Base-by-base conservation (phyloP, 2,888 invertebrate genomes). In the Drosophila formosana region DNA sequence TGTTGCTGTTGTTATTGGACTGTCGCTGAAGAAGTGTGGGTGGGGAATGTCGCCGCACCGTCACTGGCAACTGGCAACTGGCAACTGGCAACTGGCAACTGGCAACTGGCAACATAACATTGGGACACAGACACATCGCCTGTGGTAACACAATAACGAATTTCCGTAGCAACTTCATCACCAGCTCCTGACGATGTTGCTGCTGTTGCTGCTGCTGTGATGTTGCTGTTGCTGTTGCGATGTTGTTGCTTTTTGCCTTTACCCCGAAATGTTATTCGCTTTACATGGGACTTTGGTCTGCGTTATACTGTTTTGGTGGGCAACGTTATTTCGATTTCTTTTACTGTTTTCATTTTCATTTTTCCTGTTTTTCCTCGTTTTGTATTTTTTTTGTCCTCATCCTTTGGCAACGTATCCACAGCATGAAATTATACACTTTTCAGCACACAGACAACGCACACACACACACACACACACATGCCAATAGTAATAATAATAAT, bases 121-220 rank as follows among this genome's bases (percentile, higher is more conserved):
- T 81, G 86, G 88, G 69, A 82, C 82, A 85, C 81, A 87, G 83
- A 83, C 83, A 89, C 82, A 88, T 90, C 83, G 89, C 89, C 89
- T 90, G 89, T 89, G 90, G 89, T 90, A 89, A 89, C 89, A 89
- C 89, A 89, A 90, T 89, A 89, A 89, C 90, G 90, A 89, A 89
- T 89, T 89, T 90, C 89, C 89, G 89, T 87, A 89, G 83, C 85
- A 90, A 90, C 90, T 82, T 88, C 88, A 79, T 80, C 78, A 81
- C 70, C 72, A 75, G 62, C 69, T 57, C 9, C 50, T 64, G 50
- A 55, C 47, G 55, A 53, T 46, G 43, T 61, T 73, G 65, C 45
- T 72, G 66, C 26, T 60, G 50, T n/a, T 52, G 41, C 55, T 67
- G 4, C 28, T 28, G 28, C 18, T 1, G 18, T 53, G 26, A 13